Percentiles rank a stretch among this genome's conserved stretches.
Conservation (phyloP, 1,140 invertebrate genomes). For the Lepidotrigona ventralis region DNA sequence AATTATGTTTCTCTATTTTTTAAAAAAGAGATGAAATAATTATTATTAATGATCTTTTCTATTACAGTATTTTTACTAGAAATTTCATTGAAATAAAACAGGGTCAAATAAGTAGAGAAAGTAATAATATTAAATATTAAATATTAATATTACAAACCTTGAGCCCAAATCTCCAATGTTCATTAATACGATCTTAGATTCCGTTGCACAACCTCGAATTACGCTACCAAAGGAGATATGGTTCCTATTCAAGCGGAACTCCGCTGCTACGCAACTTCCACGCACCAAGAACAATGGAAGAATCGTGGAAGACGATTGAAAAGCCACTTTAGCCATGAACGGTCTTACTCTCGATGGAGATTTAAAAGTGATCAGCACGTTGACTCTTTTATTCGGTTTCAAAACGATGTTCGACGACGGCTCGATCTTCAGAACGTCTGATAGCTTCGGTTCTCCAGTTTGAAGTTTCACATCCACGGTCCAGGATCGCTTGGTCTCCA, state of each 20-base stretch:
- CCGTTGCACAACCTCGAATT: constrained; percentile 62
- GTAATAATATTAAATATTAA: too few species aligned
- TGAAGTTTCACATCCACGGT: neutral
- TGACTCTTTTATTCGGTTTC: constrained; percentile 59
- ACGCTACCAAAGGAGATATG: constrained; percentile 72
- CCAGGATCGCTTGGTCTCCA: constrained; percentile 46
- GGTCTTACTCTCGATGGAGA: constrained; percentile 61
- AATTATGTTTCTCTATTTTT: neutral
- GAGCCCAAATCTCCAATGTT: constrained; percentile 77
- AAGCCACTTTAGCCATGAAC: constrained; percentile 67
- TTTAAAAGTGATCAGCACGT: constrained; percentile 70
- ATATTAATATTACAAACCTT: constrained; percentile 58
- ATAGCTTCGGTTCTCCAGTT: constrained; percentile 32
- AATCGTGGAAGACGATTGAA: constrained; percentile 46
- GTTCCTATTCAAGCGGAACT: constrained; percentile 71
- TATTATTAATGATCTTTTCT: neutral
- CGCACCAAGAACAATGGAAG: constrained; percentile 70
- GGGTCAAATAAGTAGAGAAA: too few species aligned
- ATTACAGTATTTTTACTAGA: neutral
- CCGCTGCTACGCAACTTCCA: constrained; percentile 69
- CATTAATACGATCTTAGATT: constrained; percentile 66
- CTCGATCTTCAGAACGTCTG: constrained; percentile 57
- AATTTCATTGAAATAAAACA: neutral
- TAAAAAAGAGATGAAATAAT: neutral
- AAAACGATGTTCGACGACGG: constrained; percentile 63